phyloP scores from a whole-genome alignment of 2,888 invertebrate species.

The Lepetodrilus schrolli region DNA sequence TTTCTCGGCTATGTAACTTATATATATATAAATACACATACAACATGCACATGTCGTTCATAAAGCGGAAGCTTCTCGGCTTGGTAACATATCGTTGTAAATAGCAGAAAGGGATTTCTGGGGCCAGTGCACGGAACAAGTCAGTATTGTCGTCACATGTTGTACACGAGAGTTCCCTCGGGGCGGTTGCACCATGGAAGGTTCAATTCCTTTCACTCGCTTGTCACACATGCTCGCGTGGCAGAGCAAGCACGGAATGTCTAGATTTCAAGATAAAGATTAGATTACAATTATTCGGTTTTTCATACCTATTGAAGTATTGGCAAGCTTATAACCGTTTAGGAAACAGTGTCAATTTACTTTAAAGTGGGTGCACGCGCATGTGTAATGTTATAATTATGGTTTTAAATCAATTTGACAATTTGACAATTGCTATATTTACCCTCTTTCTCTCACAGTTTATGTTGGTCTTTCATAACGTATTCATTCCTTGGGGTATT shows the following conservation, averaged over 20 bases:
- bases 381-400: too few relatives aligned
- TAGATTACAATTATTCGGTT: neutral
- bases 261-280: neutral
- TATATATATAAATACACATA: too few relatives aligned
- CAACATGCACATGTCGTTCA: constrained; percentile 5
- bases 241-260: neutral
- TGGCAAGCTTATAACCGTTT: too few relatives aligned
- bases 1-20: too few relatives aligned
- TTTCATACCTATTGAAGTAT: too few relatives aligned
- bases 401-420: too few relatives aligned
- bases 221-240: neutral
- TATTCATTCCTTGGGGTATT: too few relatives aligned
- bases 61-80: neutral
- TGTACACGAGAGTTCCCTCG: neutral
- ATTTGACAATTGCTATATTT: too few relatives aligned
- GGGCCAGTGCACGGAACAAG: neutral
- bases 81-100: neutral
- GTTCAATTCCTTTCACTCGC: neutral
- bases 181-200: neutral
- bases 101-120: neutral
- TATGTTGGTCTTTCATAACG: too few relatives aligned
- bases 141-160: neutral
- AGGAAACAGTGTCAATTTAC: too few relatives aligned
- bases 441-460: too few relatives aligned
- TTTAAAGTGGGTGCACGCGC: too few relatives aligned